Evolutionary conservation across 2,888 invertebrate species (phyloP).

Genomic region (Orthonychiurus folsomi): DNA sequence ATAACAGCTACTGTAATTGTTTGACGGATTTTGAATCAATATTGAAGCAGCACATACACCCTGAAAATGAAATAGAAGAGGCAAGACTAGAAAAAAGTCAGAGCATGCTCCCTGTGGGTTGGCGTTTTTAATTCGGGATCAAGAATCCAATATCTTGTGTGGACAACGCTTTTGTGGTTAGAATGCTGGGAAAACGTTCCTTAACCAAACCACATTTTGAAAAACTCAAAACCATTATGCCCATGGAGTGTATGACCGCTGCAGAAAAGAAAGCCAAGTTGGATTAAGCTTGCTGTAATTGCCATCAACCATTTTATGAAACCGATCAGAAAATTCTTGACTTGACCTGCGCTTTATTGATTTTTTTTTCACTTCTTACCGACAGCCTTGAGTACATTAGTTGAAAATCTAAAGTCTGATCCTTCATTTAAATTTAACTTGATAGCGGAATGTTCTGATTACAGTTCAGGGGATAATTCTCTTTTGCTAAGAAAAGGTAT

Average conservation of each 20-base stretch:
- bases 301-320: neutral
- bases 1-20: neutral
- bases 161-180: slow-evolving; percentile 4
- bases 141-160: neutral
- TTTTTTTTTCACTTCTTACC: slow-evolving; percentile 18
- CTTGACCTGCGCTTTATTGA: slow-evolving; percentile 20
- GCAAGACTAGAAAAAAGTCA: neutral
- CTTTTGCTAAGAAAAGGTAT: slow-evolving; percentile 22
- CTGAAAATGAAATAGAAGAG: neutral
- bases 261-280: too few relatives aligned
- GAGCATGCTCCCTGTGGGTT: slow-evolving; percentile 7
- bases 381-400: slow-evolving; percentile 12
- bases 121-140: neutral
- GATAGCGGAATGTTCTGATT: slow-evolving; percentile 10
- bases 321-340: neutral
- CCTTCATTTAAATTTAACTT: slow-evolving; percentile 2
- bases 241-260: too few relatives aligned
- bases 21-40: slow-evolving; percentile 8
- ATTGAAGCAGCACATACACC: neutral
- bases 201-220: neutral
- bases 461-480: neutral
- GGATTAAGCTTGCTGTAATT: too few relatives aligned
- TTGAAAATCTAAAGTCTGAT: slow-evolving; percentile 7
- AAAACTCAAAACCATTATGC: neutral
- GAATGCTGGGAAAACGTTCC: neutral